phyloP scores from a whole-genome alignment of 2,797 vertebrate species.

The Acanthurus tractus region DNA sequence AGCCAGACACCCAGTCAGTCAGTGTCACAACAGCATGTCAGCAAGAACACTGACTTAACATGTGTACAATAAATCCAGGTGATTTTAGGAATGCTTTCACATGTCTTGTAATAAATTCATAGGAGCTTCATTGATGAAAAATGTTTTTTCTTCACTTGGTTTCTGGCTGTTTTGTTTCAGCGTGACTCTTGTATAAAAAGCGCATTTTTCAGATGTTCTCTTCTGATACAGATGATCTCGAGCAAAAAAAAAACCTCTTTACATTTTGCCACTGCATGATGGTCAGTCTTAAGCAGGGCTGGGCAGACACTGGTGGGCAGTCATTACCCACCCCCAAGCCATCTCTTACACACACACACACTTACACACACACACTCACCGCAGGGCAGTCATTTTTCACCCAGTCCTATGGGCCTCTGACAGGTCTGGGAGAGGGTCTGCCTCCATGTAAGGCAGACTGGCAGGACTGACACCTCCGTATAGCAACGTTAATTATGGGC shows the following conservation, averaged over 20 bases:
- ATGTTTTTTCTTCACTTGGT: background rate
- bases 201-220: background rate
- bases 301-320: conserved; percentile 61
- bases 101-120: background rate
- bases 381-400: conserved; percentile 82
- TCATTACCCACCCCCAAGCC: conserved; percentile 43
- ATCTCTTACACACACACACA: conserved; percentile 40
- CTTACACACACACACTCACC: conserved; percentile 47
- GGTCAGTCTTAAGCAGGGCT: conserved; percentile 31
- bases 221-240: no score
- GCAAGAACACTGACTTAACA: background rate
- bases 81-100: background rate
- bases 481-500: conserved; percentile 85
- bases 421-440: conserved; percentile 81
- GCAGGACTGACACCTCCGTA: conserved; percentile 80
- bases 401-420: conserved; percentile 73
- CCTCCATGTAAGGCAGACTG: conserved; percentile 77
- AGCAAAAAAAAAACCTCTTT: background rate
- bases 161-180: background rate
- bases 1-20: conserved; percentile 59
- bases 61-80: background rate
- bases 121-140: background rate
- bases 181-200: background rate
- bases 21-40: conserved; percentile 6
- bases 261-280: conserved; percentile 31